Percentiles rank a stretch among this genome's conserved stretches.
phyloP scores from a whole-genome alignment of 2,888 invertebrate genomes.

The Melieria omissa region DNA sequence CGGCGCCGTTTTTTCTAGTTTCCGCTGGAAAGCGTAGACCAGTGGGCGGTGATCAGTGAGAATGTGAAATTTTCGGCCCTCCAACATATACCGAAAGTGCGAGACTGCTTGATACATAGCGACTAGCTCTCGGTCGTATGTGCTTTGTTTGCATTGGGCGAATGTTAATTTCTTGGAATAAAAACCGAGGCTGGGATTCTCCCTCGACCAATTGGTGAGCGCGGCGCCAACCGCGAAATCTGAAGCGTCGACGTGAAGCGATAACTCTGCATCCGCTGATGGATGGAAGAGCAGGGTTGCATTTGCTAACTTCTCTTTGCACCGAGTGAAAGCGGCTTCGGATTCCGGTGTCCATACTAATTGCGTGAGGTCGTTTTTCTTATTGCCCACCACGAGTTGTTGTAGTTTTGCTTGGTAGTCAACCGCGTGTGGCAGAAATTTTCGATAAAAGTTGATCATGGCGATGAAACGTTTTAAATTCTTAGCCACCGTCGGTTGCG shows the following conservation, averaged over 20 bases:
- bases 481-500: constrained; percentile 20
- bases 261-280: constrained; percentile 10
- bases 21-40: not conserved
- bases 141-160: not conserved
- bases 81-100: constrained; percentile 10
- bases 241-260: constrained; percentile 38
- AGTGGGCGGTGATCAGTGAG: constrained; percentile 1
- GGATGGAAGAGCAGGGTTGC: constrained; percentile 37
- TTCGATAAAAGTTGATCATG: constrained; percentile 16
- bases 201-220: constrained; percentile 37
- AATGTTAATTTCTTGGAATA: constrained; percentile 36
- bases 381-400: constrained; percentile 32
- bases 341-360: constrained; percentile 34
- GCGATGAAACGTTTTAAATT: constrained; percentile 44
- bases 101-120: not conserved
- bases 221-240: constrained; percentile 36
- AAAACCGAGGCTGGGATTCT: constrained; percentile 34
- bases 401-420: constrained; percentile 31
- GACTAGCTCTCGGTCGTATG: constrained; percentile 7
- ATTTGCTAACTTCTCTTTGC: constrained; percentile 36
- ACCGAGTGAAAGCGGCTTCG: constrained; percentile 31
- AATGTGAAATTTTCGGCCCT: not conserved
- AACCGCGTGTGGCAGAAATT: constrained; percentile 6
- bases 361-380: constrained; percentile 40
- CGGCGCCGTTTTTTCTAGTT: constrained; percentile 5